A percentile compares a stretch with the other conserved stretches of the same genome.
Conservation (phyloP, 2,113 vertebrate genomes). For the Nerophis lumbriciformis region DNA sequence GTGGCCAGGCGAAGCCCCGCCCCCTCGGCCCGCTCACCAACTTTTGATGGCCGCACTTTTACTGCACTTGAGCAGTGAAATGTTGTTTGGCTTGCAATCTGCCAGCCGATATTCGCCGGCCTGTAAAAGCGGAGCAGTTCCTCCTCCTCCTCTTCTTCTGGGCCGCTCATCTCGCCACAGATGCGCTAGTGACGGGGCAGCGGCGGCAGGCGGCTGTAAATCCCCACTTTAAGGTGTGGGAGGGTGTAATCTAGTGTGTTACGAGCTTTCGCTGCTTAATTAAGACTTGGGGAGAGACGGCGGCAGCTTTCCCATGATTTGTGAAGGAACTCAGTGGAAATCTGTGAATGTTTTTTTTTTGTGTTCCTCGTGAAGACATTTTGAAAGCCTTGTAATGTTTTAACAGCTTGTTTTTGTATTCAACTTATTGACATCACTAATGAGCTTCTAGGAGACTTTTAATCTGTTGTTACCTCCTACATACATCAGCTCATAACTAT, state of each 20-base stretch:
- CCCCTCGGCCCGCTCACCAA: background rate
- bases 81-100: constrained; percentile 46
- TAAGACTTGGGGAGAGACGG: background rate
- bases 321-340: background rate
- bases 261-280: background rate
- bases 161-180: constrained; percentile 50
- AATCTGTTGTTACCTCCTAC: too few species aligned
- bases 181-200: constrained; percentile 39
- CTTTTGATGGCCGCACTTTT: constrained; percentile 33
- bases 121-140: constrained; percentile 55
- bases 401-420: too few species aligned
- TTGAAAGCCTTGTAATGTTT: too few species aligned
- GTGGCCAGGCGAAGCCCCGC: background rate
- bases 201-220: constrained; percentile 37
- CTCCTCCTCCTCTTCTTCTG: constrained; percentile 25
- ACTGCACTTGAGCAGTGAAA: constrained; percentile 52
- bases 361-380: background rate
- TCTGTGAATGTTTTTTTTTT: background rate
- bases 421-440: background rate
- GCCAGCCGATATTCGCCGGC: constrained; percentile 33
- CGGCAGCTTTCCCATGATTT: background rate
- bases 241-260: constrained; percentile 23
- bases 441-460: background rate
- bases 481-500: too few species aligned
- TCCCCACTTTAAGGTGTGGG: constrained; percentile 35